These are phyloP conservation scores for Macroteleia sp. DNA, from an alignment of 2,888 invertebrate genomes.

Conservation along the genomic window DNA sequence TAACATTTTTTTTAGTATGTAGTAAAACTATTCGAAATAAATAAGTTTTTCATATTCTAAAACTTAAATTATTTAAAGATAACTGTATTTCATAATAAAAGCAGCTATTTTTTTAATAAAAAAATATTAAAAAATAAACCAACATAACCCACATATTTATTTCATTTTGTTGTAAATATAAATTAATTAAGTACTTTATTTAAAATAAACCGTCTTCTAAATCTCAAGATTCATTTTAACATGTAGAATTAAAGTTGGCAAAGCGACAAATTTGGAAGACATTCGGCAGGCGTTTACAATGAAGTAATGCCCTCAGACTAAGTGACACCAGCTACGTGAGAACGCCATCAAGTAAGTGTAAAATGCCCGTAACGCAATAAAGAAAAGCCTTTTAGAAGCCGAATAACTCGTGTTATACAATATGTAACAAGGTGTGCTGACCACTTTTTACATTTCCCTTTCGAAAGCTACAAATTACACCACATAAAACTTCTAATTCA, in stretches of 20 bases:
- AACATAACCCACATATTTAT: no score
- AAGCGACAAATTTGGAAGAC: slow-evolving; percentile 27
- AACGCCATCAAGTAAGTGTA: slow-evolving; percentile 46
- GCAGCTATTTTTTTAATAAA: no score
- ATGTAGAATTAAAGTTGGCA: background rate
- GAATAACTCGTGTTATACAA: slow-evolving; percentile 39
- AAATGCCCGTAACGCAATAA: slow-evolving; percentile 41
- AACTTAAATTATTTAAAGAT: no score
- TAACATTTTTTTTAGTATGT: no score
- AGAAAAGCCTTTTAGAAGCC: slow-evolving; percentile 35
- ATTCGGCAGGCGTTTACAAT: slow-evolving; percentile 37
- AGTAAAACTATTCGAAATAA: no score
- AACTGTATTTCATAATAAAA: no score
- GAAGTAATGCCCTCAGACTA: slow-evolving; percentile 38
- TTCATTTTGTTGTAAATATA: no score
- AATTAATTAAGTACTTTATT: background rate
- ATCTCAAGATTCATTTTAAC: slow-evolving; percentile 8
- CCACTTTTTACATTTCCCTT: slow-evolving; percentile 32
- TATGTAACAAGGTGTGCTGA: slow-evolving; percentile 25
- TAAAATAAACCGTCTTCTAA: no score
- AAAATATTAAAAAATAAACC: no score
- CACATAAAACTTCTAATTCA: slow-evolving; percentile 3
- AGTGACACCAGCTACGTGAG: slow-evolving; percentile 45
- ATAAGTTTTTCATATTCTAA: no score
- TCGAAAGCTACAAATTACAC: slow-evolving; percentile 5